These are phyloP conservation scores for Drosophila formosana DNA, from an alignment of 2,888 invertebrate genomes.

Conservation along the genomic window DNA sequence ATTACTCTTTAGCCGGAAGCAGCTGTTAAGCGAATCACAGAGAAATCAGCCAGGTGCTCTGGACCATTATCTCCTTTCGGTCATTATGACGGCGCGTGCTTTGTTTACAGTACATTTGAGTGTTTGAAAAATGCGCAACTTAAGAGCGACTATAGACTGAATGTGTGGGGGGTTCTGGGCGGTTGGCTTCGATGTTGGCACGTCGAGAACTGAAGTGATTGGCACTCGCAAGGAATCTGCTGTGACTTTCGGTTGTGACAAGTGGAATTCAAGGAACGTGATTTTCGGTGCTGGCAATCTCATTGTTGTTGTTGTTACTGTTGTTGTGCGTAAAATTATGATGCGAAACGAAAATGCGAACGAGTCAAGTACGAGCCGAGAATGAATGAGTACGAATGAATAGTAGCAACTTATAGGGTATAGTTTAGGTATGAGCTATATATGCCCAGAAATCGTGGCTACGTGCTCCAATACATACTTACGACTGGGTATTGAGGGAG, in stretches of 20 bases:
- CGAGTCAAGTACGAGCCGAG: constrained; percentile 62
- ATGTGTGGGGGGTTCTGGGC: constrained; percentile 59
- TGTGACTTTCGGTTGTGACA: constrained; percentile 46
- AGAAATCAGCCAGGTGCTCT: constrained; percentile 10
- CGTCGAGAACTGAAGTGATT: constrained; percentile 28
- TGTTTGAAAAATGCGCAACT: constrained; percentile 32
- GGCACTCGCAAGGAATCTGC: constrained; percentile 51
- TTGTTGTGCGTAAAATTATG: constrained; percentile 70
- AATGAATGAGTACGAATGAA: constrained; percentile 55
- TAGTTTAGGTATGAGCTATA: not conserved
- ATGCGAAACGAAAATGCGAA: constrained; percentile 76
- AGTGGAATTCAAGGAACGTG: constrained; percentile 62
- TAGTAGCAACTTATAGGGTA: constrained; percentile 24
- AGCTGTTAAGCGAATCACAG: not conserved
- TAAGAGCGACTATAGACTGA: constrained; percentile 26
- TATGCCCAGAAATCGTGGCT: constrained; percentile 19
- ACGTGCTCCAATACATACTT: constrained; percentile 34
- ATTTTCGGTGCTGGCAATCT: constrained; percentile 58
- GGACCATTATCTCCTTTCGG: constrained; percentile 20
- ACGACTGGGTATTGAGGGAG: constrained; percentile 13
- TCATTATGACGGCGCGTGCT: constrained; percentile 50
- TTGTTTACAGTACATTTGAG: constrained; percentile 61
- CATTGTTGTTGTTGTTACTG: constrained; percentile 28
- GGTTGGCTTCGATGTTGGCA: constrained; percentile 41
- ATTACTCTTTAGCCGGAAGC: not conserved